Conservation (phyloP, 1,140 invertebrate genomes). For the Drosophila ogumai region DNA sequence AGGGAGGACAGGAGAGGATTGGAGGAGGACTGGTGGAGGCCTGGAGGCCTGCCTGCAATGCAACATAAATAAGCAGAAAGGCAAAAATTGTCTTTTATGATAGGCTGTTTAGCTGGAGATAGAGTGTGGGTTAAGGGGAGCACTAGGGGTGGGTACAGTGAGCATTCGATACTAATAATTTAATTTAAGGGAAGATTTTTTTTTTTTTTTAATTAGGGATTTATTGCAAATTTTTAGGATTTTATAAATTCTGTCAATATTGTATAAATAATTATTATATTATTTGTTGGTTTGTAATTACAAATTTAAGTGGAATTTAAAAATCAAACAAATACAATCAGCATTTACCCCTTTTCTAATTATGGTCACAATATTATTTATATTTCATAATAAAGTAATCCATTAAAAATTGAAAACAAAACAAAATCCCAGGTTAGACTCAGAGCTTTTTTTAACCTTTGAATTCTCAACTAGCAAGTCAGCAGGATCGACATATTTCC, state of each 20-base stretch:
- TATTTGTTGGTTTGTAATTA: not conserved
- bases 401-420: not conserved
- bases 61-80: constrained; percentile 77
- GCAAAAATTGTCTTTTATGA: constrained; percentile 80
- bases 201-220: too few species aligned
- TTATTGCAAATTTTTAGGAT: too few species aligned
- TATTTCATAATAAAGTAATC: not conserved
- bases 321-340: not conserved
- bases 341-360: too few species aligned
- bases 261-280: too few species aligned
- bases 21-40: not conserved
- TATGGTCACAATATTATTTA: too few species aligned
- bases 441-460: not conserved
- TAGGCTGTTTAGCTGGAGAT: constrained; percentile 36
- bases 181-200: too few species aligned
- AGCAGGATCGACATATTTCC: not conserved
- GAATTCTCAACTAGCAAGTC: not conserved
- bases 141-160: constrained; percentile 15
- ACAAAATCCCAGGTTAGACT: not conserved
- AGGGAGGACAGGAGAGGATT: too few species aligned
- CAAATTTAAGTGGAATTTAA: not conserved
- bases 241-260: too few species aligned
- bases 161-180: not conserved
- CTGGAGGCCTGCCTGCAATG: constrained; percentile 50
- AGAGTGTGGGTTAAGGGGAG: constrained; percentile 8